phyloP scores from a whole-genome alignment of 2,797 vertebrate species.

The Chiloscyllium punctatum region DNA sequence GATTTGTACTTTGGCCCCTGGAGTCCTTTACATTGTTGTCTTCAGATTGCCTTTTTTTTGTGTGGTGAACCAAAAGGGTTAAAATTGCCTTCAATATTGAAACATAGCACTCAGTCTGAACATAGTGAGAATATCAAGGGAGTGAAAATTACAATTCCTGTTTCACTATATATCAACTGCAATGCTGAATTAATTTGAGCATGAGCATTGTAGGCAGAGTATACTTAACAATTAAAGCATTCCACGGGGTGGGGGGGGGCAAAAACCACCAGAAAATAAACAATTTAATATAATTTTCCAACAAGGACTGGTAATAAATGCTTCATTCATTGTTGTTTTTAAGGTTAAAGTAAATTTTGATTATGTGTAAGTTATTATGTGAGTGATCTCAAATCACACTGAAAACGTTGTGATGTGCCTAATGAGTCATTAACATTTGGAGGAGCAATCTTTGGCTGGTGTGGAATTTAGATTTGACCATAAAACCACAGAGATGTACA shows the following conservation, averaged over 20 bases:
- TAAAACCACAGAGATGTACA: no score
- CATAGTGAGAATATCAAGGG: background rate
- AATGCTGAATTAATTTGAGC: background rate
- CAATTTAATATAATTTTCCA: background rate
- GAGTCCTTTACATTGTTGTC: constrained; percentile 84
- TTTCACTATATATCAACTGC: background rate
- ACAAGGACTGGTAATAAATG: no score
- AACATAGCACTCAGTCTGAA: constrained; percentile 61
- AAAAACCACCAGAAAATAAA: background rate
- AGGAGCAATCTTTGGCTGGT: background rate
- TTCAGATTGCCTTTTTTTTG: constrained; percentile 82
- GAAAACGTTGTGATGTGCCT: background rate
- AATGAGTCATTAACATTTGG: background rate
- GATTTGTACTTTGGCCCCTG: constrained; percentile 70
- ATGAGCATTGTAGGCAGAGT: background rate
- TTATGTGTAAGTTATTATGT: background rate
- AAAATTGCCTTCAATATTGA: constrained; percentile 90
- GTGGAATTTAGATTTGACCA: background rate
- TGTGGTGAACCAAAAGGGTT: constrained; percentile 98
- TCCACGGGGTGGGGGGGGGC: background rate
- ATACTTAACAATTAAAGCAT: background rate
- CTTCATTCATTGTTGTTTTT: background rate
- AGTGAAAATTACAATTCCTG: background rate
- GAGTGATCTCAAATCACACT: background rate
- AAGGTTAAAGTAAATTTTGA: background rate